Evolutionary conservation across 1,140 invertebrate genomes (phyloP), one percentile per base, ranked within the genome.

Genomic region (Lepidurus packardi): DNA sequence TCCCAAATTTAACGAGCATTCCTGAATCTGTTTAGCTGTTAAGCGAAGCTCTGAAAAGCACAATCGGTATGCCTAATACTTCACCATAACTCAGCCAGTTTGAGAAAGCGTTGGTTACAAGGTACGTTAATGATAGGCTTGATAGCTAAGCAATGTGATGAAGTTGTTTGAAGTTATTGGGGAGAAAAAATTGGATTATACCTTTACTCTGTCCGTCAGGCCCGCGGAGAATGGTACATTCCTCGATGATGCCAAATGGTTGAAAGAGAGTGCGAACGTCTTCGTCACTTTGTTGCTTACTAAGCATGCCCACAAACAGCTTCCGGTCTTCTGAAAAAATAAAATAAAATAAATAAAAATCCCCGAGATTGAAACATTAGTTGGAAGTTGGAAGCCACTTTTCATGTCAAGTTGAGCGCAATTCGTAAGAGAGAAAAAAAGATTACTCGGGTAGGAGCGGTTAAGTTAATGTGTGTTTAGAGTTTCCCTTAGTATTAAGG

Each of bases 301-400:
- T 98, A 85, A 99, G 93, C 97, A 99, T 99, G 85, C 98, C 98
- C 89, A 99, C 95, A 90, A 99, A 99, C 89, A 99, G 92, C 91
- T 99, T 99, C 87, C 97, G 91, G 90, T 96, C 94, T 93, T 91
- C 90, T 91, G 84, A 76, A 87, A 86, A 76, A 79, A 79, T 76
- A 24, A 77, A 21, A 25, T 87, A 86, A 76, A 79, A 79, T 76
- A 24, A 77, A 21, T 8, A 77, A 79, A 73, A 75, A 79, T 9
- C 24, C 8, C 34, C 21, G 73, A 79, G n/a, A 79, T 74, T 65
- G 53, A 65, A 65, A 65, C 53, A 16, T 13, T 9, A 16, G 16
- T 21, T 6, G 1, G 6, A 65, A 65, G 7, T 21, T n/a, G 21
- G 45, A 47, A 47, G 45, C 45, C 45, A 47, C 16, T 13, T 65